Percentiles rank a stretch among this genome's conserved stretches.
phyloP scores from a whole-genome alignment of 2,797 vertebrate species.

The Lerista edwardsae region DNA sequence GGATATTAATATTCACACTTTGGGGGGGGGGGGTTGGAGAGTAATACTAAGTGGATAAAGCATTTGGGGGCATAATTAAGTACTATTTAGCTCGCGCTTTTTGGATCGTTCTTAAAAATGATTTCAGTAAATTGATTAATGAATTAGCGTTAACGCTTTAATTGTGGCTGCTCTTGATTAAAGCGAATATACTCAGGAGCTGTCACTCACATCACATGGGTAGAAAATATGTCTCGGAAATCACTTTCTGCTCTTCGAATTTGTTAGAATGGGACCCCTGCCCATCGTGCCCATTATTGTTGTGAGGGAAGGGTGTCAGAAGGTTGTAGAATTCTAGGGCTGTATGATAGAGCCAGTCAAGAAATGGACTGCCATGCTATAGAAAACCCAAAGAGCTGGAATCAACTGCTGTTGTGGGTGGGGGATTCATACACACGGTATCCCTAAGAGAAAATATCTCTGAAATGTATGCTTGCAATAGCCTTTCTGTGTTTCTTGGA shows the following conservation, averaged over 20 bases:
- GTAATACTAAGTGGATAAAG: background rate
- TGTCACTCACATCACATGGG: background rate
- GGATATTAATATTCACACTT: background rate
- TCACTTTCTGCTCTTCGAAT: background rate
- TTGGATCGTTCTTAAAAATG: slow-evolving; percentile 28
- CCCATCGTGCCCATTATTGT: no score
- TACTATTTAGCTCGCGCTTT: background rate
- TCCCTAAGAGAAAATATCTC: no score
- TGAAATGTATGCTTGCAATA: no score
- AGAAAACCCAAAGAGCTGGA: no score
- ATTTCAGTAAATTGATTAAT: slow-evolving; percentile 24
- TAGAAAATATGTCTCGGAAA: no score
- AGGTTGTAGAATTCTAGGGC: background rate
- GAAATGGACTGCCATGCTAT: no score
- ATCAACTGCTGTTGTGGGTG: no score
- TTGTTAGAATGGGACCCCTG: background rate
- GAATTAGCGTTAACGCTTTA: background rate
- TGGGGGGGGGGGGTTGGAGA: background rate
- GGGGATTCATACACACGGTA: no score
- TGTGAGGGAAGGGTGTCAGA: background rate
- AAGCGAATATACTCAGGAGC: background rate
- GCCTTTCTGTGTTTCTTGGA: no score
- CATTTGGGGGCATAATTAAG: slow-evolving; percentile 18
- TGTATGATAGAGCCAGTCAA: background rate
- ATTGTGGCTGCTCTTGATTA: background rate